Conservation (phyloP, 1,140 invertebrate species). For the Drosophila repleta region DNA sequence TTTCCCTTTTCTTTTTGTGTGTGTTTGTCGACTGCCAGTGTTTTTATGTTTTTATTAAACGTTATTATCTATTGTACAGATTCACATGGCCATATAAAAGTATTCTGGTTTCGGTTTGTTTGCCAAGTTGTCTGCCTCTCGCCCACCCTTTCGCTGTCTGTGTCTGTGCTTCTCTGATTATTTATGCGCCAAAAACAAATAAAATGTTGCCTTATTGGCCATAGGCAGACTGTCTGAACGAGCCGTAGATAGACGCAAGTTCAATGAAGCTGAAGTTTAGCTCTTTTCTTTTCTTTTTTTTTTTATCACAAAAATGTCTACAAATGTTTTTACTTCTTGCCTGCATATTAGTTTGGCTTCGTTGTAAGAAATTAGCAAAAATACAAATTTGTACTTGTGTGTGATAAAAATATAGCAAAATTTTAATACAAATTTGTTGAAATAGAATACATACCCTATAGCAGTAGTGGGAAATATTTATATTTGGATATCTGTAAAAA, state of each 20-base stretch:
- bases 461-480: too few relatives aligned
- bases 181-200: constrained; percentile 71
- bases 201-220: constrained; percentile 41
- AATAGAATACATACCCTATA: too few relatives aligned
- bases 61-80: constrained; percentile 61
- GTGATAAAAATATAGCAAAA: too few relatives aligned
- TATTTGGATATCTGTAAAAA: too few relatives aligned
- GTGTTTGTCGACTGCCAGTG: constrained; percentile 18
- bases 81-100: constrained; percentile 49
- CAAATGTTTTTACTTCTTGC: constrained; percentile 57
- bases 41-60: constrained; percentile 61
- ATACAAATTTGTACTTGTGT: too few relatives aligned
- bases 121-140: constrained; percentile 58
- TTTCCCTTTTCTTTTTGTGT: constrained; percentile 2
- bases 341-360: too few relatives aligned
- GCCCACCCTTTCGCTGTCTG: background rate
- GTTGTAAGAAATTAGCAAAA: too few relatives aligned
- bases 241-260: background rate
- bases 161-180: constrained; percentile 46
- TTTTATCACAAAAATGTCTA: constrained; percentile 26
- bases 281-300: background rate
- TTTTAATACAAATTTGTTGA: too few relatives aligned
- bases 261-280: constrained; percentile 17
- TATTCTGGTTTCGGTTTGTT: constrained; percentile 49
- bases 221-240: constrained; percentile 39